phyloP scores from a whole-genome alignment of 2,113 vertebrate genomes.

The Chitala chitala region DNA sequence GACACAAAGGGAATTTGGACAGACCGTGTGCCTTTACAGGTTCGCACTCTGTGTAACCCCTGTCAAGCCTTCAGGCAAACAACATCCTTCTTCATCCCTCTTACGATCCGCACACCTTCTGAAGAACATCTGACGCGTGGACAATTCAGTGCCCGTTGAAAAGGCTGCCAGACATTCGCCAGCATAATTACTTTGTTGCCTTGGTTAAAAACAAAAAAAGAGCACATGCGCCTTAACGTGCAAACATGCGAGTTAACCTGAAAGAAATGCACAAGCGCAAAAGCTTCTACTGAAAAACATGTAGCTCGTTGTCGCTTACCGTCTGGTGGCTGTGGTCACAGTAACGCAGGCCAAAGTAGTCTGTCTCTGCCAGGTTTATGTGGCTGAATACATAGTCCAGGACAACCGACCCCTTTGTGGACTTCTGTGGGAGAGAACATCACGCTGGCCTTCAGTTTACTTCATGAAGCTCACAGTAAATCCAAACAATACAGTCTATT shows the following conservation, averaged over 20 bases:
- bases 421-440: constrained; percentile 79
- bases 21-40: constrained; percentile 21
- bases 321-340: constrained; percentile 84
- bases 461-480: no score
- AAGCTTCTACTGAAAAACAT: background rate
- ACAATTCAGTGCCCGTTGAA: background rate
- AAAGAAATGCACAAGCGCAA: background rate
- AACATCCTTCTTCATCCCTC: constrained; percentile 28
- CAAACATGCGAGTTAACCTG: background rate
- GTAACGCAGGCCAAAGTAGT: constrained; percentile 89
- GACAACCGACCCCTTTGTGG: constrained; percentile 76
- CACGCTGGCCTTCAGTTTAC: no score
- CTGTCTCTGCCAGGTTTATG: constrained; percentile 75
- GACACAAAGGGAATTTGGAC: background rate
- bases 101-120: background rate
- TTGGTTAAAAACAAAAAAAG: background rate
- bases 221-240: background rate
- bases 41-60: constrained; percentile 31
- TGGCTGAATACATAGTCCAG: constrained; percentile 80
- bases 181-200: background rate
- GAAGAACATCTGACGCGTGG: constrained; percentile 6
- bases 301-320: constrained; percentile 58
- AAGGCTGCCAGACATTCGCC: background rate
- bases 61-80: constrained; percentile 32
- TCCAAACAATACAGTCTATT: no score